Evolutionary conservation across 2,113 vertebrate species (phyloP).

Genomic region (Cyphomyrus plagiostoma): DNA sequence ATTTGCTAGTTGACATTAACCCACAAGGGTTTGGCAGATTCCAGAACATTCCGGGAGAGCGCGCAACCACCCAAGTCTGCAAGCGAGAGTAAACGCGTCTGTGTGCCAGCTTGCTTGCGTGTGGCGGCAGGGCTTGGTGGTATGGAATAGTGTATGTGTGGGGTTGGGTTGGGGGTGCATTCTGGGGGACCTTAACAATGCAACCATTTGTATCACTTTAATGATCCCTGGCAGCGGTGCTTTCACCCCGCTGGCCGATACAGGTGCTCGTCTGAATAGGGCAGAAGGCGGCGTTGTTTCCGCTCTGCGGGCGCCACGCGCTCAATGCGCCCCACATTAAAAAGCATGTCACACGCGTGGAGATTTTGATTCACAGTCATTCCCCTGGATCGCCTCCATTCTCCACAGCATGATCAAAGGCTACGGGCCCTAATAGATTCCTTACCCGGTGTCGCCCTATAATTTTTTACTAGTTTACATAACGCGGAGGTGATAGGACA

Average conservation of each 20-base stretch:
- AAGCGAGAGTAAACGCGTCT: not conserved
- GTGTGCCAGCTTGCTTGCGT: conserved; percentile 6
- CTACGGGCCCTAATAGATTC: conserved; percentile 18
- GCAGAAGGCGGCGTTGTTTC: conserved; percentile 13
- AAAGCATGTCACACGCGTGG: conserved; percentile 11
- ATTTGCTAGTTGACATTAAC: not conserved
- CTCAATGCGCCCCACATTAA: conserved; percentile 31
- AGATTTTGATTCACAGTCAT: conserved; percentile 21
- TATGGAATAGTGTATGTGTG: not conserved
- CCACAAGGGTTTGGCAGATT: not conserved
- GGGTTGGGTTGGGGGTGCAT: not conserved
- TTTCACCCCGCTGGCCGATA: conserved; percentile 1
- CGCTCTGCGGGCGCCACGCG: conserved; percentile 18
- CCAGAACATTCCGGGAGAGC: not conserved
- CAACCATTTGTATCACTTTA: conserved; percentile 31
- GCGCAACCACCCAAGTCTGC: not conserved
- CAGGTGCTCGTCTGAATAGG: conserved; percentile 31
- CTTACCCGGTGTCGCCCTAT: conserved; percentile 18
- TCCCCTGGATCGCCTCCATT: conserved; percentile 23
- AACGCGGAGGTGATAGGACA: conserved; percentile 24
- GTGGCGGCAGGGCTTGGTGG: not conserved
- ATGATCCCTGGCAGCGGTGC: not conserved
- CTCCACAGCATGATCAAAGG: conserved; percentile 39
- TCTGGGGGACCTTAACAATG: conserved; percentile 13
- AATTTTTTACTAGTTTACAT: conserved; percentile 37